Percentiles rank a stretch among this genome's conserved stretches.
These are phyloP conservation scores for Champsocephalus esox DNA, from an alignment of 2,797 vertebrate species.

Conservation along the genomic window DNA sequence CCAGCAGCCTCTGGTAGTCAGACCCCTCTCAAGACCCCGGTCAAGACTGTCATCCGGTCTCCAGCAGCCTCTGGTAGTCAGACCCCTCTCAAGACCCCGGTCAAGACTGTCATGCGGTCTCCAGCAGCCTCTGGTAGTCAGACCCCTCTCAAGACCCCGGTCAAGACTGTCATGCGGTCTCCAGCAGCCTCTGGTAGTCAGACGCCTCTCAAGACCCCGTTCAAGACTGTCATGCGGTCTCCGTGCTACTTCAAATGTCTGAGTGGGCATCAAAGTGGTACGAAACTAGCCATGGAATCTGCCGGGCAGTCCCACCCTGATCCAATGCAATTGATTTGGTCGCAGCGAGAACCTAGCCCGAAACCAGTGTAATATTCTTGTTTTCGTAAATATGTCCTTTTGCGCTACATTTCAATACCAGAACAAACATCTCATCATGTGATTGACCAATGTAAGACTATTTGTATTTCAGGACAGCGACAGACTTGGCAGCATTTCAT, in stretches of 20 bases:
- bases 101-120: too few relatives aligned
- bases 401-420: neutral
- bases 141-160: too few relatives aligned
- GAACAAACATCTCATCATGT: neutral
- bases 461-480: neutral
- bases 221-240: too few relatives aligned
- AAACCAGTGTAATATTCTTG: neutral
- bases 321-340: neutral
- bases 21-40: too few relatives aligned
- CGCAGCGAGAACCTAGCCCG: neutral
- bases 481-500: neutral
- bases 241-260: neutral
- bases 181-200: too few relatives aligned
- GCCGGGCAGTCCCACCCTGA: neutral
- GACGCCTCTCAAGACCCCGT: too few relatives aligned
- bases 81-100: too few relatives aligned
- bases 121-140: too few relatives aligned
- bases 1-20: too few relatives aligned
- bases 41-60: too few relatives aligned
- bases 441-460: neutral
- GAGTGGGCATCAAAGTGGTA: neutral
- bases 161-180: too few relatives aligned
- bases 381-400: neutral
- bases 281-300: neutral
- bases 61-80: too few relatives aligned